Percentiles rank a stretch among this genome's conserved stretches.
Conservation (phyloP, 2,797 vertebrate genomes). For the Astyanax mexicanus region DNA sequence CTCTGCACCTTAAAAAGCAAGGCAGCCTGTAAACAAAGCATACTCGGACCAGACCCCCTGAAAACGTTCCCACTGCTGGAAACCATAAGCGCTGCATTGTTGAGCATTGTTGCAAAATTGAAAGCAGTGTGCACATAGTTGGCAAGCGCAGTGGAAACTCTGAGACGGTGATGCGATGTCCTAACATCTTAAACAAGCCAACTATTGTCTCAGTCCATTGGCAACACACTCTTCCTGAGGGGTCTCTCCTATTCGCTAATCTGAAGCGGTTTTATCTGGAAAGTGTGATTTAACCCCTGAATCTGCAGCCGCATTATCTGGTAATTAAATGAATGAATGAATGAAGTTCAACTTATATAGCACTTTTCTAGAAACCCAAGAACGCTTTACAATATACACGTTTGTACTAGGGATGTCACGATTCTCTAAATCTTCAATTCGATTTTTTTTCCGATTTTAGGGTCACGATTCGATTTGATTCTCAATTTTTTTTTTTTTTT, state of each 20-base stretch:
- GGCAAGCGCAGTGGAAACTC: constrained; percentile 49
- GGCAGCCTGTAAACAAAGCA: constrained; percentile 42
- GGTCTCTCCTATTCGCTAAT: constrained; percentile 17
- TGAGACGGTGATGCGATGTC: constrained; percentile 40
- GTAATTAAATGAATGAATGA: too few relatives aligned
- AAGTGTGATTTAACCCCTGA: background rate
- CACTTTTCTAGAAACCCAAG: too few relatives aligned
- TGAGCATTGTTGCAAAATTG: constrained; percentile 27
- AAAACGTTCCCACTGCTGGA: constrained; percentile 30
- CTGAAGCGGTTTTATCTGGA: background rate
- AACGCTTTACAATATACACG: too few relatives aligned
- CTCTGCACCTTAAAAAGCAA: constrained; percentile 32
- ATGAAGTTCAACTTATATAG: too few relatives aligned
- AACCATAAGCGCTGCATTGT: background rate
- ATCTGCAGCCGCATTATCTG: background rate
- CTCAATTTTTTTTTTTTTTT: too few relatives aligned
- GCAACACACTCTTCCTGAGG: constrained; percentile 30
- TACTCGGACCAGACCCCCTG: constrained; percentile 30
- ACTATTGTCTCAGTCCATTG: constrained; percentile 42
- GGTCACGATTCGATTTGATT: too few relatives aligned
- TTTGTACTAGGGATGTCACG: too few relatives aligned
- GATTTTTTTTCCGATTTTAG: too few relatives aligned
- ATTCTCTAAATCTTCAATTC: too few relatives aligned
- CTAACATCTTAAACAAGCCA: constrained; percentile 40
- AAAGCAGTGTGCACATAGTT: constrained; percentile 42